phyloP scores from a whole-genome alignment of 1,140 invertebrate genomes.

The Apocrypta bakeri region DNA sequence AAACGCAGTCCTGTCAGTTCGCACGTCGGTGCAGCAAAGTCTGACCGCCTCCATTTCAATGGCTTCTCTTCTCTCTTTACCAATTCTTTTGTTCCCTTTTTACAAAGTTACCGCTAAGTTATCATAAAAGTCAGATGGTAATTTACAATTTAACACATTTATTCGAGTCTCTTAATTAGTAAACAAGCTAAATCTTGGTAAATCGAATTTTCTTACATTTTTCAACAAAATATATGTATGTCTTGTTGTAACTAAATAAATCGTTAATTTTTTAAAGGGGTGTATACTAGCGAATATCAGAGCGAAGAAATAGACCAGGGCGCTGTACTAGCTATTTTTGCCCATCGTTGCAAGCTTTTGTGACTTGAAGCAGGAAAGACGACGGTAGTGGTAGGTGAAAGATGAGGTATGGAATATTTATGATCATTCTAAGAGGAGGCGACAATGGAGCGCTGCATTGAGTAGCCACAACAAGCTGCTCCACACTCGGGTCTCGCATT shows the following conservation, averaged over 20 bases:
- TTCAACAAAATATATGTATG: too few species aligned
- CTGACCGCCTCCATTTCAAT: slow-evolving; percentile 11
- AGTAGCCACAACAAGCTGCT: slow-evolving; percentile 26
- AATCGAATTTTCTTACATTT: too few species aligned
- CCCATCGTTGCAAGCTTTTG: neutral
- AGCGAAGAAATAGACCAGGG: neutral
- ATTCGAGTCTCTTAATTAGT: neutral
- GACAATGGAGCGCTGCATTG: slow-evolving; percentile 59
- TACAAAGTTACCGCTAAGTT: slow-evolving; percentile 41
- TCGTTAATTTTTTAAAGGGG: neutral
- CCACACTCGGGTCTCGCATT: neutral
- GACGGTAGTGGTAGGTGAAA: slow-evolving; percentile 41
- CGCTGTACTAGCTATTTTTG: neutral
- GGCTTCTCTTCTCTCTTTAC: slow-evolving; percentile 25
- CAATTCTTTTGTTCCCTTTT: slow-evolving; percentile 56
- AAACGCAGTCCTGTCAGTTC: slow-evolving; percentile 63
- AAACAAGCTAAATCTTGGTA: too few species aligned
- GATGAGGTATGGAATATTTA: slow-evolving; percentile 63
- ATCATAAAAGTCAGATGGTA: slow-evolving; percentile 39
- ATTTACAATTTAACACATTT: slow-evolving; percentile 38
- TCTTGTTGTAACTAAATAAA: too few species aligned
- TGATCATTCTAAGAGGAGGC: slow-evolving; percentile 59
- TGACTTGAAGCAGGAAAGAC: neutral
- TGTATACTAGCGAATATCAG: neutral
- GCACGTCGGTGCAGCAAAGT: slow-evolving; percentile 55